Base-by-base conservation (phyloP, 35 echinoderm and acorn worm genomes). In the Heliocidaris erythrogramma region DNA sequence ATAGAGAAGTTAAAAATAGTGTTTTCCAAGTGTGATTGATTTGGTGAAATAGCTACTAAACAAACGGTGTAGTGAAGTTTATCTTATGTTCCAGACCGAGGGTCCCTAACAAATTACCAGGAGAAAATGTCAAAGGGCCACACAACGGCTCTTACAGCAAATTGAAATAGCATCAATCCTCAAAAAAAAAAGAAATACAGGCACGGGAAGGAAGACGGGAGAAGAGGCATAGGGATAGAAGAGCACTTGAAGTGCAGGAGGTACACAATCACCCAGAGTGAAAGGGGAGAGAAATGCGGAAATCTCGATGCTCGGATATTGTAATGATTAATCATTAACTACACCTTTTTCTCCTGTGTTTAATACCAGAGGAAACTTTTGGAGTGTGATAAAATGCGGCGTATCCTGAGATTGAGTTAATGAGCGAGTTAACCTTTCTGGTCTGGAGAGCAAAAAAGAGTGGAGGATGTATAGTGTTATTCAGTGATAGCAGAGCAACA, bases 131-230 rank as follows among this genome's bases (percentile, higher is more conserved):
- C 65, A 78, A 78, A 78, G 65, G 65, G 27, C 65, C 65, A 78
- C 21, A 78, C 65, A 27, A 78, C 65, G 5, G 65, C 65, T 78
- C 65, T 78, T 78, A 78, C 65, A 78, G 65, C 65, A 78, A 78
- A 78, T 78, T 78, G 65, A 78, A 78, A 78, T n/a, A n/a, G 65
- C 65, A 78, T 78, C 65, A 78, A 78, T 78, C 65, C 65, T 78
- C 27, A 7, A 78, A 3, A 78, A 60, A 27, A n/a, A n/a, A n/a
- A n/a, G n/a, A n/a, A 78, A 78, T 78, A 78, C 65, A 78, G 27
- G 65, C 65, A n/a, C 5, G 18, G 21, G 65, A 27, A 78, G 21
- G 65, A 27, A 78, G 65, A 78, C 21, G 8, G 65, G 7, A 78
- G 21, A 78, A 78, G 27, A n/a, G 7, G 65, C 65, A n/a, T 18